Evolutionary conservation across 2,888 invertebrate genomes (phyloP), one percentile per base, ranked within the genome.

Genomic region (Tachina fera): DNA sequence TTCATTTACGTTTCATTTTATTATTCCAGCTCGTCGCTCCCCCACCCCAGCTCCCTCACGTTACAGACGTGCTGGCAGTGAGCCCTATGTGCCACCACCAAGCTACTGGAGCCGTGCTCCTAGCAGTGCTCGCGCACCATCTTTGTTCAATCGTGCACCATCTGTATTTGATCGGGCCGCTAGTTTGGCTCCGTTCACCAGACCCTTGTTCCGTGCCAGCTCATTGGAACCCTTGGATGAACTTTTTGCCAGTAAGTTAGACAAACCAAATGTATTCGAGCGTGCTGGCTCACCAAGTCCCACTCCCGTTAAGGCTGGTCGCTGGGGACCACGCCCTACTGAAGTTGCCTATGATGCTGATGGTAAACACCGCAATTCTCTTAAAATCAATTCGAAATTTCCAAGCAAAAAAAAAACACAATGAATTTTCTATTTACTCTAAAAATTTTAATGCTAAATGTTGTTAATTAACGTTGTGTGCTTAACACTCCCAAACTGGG

Each of bases 321-420:
- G 94, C 91, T 96, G 94, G 93, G 94, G 93, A 90, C 96, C 96
- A 89, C 94, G 96, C 88, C 95, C 95, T 91, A 94, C 94, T 90
- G 95, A 96, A 93, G 94, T 96, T 91, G 96, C 95, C 89, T 96
- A 94, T 93, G 96, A 96, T 94, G 94, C 95, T 93, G 95, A 96
- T 92, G 96, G 96, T 94, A 96, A 95, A 80, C 65, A 80, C 65
- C 47, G n/a, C 72, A 72, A 80, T 45, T 61, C 47, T n/a, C 41
- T 43, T 47, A 49, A n/a, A 60, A 65, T 47, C 16, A 45, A n/a
- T 31, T 76, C 58, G 31, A 65, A 72, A 47, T 31, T 63, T 47
- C 6, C 63, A 31, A 5, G n/a, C n/a, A n/a, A 31, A 31, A 31
- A 31, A 31, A 31, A 31, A 31, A 31, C 5, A 31, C 31, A 31